Base-by-base conservation (phyloP, 2,113 vertebrate genomes). In the Alces alces region DNA sequence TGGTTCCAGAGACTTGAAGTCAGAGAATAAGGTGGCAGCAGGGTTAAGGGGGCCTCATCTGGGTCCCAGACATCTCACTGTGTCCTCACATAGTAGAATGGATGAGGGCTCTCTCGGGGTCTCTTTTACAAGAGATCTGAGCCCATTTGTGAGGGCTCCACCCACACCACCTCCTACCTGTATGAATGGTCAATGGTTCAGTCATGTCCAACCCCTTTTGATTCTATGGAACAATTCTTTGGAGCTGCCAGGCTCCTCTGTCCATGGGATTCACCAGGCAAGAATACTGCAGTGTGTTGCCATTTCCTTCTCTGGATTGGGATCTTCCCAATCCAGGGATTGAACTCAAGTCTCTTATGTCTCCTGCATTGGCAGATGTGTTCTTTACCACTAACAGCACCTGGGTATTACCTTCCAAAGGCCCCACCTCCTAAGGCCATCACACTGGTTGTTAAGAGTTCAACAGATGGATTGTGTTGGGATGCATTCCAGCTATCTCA, bases 181-280 rank as follows among this genome's bases (percentile, higher is more conserved):
- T 70, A 70, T 70, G n/a, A 9, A 1, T 3, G 9, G 19, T 23
- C 64, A 70, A 9, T 36, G 11, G n/a, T 70, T 70, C 17, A 70
- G n/a, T 23, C 2, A 0, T 70, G 19, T 36, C n/a, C n/a, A 70
- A 36, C 64, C 23, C 64, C 11, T 70, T 70, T 6, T 5, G 19
- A 70, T 2, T 21, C n/a, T 70, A 70, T 36, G n/a, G 19, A 70
- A 70, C 0, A 0, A 70, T 19, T 36, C 19, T 21, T 12, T 0
- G 0, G n/a, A 70, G 19, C 9, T 70, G 64, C n/a, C 19, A 36
- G 64, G 64, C n/a, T 70, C n/a, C n/a, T 70, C 64, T 36, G n/a
- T 36, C n/a, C 64, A 23, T 36, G 64, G n/a, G n/a, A 23, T 70
- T 36, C 19, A 0, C n/a, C 19, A 70, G n/a, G n/a, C n/a, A 70